Base-by-base conservation (phyloP, 2,113 vertebrate genomes). In the Mohoua ochrocephala region DNA sequence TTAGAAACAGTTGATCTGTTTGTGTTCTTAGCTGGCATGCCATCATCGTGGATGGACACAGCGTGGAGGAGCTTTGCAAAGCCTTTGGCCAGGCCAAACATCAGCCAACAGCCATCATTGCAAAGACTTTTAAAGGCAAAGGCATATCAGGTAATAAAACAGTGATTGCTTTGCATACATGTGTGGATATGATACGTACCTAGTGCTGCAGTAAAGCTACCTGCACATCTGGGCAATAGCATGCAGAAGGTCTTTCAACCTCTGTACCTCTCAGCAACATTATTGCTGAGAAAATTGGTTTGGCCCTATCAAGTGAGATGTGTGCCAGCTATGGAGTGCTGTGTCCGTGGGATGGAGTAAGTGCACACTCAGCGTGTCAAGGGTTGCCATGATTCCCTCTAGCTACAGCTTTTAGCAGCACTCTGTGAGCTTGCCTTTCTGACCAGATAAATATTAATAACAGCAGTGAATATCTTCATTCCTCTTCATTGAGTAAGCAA, bases 1-100 rank as follows among this genome's bases (percentile, higher is more conserved):
- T 96, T 78, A 90, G 84, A 94, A 93, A 91, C 54, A 91, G 96
- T 71, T 85, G 85, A 94, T 97, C 89, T 92, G 91, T 95, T 97
- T 97, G 93, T 89, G 44, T 97, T 93, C 68, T 52, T 95, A 99
- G 99, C 44, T 99, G 99, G 99, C 98, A 99, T 23, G 96, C 99
- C 47, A 98, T 99, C 92, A 98, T 99, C 4, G 99, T 99, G 63
- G 99, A 99, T 27, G 99, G 99, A 35, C 99, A 99, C 98, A 99
- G 99, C 2, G 98, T 99, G 97, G 99, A 99, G 77, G 99, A 99
- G 93, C 98, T 99, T 71, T 99, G 99, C 97, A 99, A 99, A 97
- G 99, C 99, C 91, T 98, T 99, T 44, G 98, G 98, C 92, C 98
- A 99, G 95, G 98, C 98, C 74, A 98, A 99, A 84, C 98, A 99